phyloP scores from a whole-genome alignment of 2,113 vertebrate genomes.

The Patagioenas fasciata region DNA sequence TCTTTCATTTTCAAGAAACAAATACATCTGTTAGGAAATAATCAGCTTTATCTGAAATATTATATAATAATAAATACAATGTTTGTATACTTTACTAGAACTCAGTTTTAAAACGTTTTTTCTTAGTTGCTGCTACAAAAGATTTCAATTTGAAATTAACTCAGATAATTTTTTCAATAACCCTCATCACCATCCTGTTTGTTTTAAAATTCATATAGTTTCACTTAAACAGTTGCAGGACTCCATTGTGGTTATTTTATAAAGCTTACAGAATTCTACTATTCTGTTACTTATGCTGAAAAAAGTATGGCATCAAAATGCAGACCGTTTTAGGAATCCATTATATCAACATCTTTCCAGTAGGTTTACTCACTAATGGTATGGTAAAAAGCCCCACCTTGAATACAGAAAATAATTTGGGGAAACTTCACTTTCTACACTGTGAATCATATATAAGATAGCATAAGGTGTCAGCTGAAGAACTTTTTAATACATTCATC shows the following conservation, averaged over 20 bases:
- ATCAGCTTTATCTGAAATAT: not conserved
- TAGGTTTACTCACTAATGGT: not conserved
- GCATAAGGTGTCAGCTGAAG: not conserved
- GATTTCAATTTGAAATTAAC: not conserved
- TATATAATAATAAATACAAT: not conserved
- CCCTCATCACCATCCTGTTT: not conserved
- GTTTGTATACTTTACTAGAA: not conserved
- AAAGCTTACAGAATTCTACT: not conserved
- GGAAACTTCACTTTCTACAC: not conserved
- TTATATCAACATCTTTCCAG: not conserved
- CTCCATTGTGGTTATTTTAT: not conserved
- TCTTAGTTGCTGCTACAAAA: not conserved
- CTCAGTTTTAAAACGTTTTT: not conserved
- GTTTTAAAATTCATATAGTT: not conserved
- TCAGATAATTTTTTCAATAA: not conserved
- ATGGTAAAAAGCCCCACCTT: not conserved
- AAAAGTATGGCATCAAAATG: not conserved
- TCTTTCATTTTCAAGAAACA: constrained; percentile 2
- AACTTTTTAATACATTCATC: not conserved
- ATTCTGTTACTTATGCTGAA: not conserved
- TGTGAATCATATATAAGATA: not conserved
- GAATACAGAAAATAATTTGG: not conserved
- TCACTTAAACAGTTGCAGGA: not conserved
- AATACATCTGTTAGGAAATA: not conserved
- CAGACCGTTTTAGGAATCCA: not conserved